Conservation (phyloP, 92 coral and sea anemone species). For the Epizoanthus illoricatus region DNA sequence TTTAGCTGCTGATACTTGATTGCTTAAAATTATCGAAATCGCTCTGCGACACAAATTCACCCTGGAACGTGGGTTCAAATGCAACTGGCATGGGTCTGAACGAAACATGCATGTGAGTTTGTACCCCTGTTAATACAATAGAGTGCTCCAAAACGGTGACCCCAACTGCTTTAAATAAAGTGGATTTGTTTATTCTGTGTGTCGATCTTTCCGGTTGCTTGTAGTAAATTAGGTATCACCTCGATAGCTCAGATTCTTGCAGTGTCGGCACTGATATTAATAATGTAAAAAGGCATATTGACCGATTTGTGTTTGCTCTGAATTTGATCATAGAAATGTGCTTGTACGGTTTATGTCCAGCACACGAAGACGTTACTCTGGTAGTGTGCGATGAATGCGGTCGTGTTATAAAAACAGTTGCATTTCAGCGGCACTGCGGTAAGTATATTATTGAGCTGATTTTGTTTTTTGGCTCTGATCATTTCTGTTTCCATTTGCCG, state of each 20-base stretch:
- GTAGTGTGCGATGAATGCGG: conserved; percentile 87
- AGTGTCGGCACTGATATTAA: conserved; percentile 6
- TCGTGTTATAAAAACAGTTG: conserved; percentile 79
- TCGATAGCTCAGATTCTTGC: conserved; percentile 13
- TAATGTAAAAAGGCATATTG: conserved; percentile 41
- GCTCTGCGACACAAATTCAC: background rate
- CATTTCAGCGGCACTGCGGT: conserved; percentile 93
- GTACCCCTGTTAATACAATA: conserved; percentile 25
- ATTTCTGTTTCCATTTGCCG: background rate
- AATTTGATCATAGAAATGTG: conserved; percentile 83
- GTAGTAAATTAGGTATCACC: background rate
- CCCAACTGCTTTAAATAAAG: background rate
- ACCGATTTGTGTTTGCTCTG: conserved; percentile 45
- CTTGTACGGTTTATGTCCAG: conserved; percentile 92
- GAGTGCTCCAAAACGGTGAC: conserved; percentile 32
- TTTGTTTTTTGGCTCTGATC: background rate
- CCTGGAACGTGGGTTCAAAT: background rate
- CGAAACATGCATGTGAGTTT: conserved; percentile 11
- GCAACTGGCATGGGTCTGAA: conserved; percentile 24
- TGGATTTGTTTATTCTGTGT: conserved; percentile 20
- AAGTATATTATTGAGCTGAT: conserved; percentile 38
- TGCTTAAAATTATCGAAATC: conserved; percentile 30
- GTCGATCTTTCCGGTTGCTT: conserved; percentile 7
- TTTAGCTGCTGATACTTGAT: background rate
- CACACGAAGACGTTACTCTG: conserved; percentile 82